A percentile compares a stretch with the other conserved stretches of the same genome.
phyloP scores from a whole-genome alignment of 2,888 invertebrate species.

The Drosophila borborema region DNA sequence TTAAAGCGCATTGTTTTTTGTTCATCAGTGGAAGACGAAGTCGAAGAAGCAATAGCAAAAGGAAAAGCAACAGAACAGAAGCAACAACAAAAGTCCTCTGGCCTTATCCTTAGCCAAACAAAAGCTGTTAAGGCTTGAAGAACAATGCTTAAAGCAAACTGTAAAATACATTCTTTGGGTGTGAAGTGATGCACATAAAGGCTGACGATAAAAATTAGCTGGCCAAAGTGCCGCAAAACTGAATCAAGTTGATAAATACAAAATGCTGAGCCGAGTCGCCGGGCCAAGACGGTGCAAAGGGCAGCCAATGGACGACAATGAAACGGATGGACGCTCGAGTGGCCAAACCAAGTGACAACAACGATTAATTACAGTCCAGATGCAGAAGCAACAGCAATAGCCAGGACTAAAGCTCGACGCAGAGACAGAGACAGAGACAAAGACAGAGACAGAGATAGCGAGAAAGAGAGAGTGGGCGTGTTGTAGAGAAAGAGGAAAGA shows the following conservation, averaged over 20 bases:
- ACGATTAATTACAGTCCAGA: slow-evolving; percentile 66
- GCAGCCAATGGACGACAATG: slow-evolving; percentile 53
- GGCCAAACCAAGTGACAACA: slow-evolving; percentile 66
- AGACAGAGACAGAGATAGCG: background rate
- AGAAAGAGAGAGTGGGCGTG: background rate
- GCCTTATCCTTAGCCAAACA: slow-evolving; percentile 4
- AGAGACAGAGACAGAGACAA: background rate
- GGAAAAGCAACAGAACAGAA: background rate
- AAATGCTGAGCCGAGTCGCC: slow-evolving; percentile 32
- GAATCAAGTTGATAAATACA: slow-evolving; percentile 62
- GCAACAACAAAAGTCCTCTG: background rate
- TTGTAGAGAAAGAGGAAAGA: background rate
- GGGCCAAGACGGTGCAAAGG: slow-evolving; percentile 19
- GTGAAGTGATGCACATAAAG: slow-evolving; percentile 66
- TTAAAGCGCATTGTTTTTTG: slow-evolving; percentile 8
- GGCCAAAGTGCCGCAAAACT: slow-evolving; percentile 54
- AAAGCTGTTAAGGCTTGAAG: slow-evolving; percentile 44
- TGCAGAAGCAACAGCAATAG: slow-evolving; percentile 34
- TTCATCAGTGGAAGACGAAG: background rate
- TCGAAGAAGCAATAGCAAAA: no score
- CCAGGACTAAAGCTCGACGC: background rate
- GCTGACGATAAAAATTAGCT: slow-evolving; percentile 60
- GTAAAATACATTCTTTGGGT: slow-evolving; percentile 52
- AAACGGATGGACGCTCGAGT: slow-evolving; percentile 64
- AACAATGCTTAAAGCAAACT: slow-evolving; percentile 59